Base-by-base conservation (phyloP, 2,797 vertebrate genomes). In the Pseudomugil tenellus region DNA sequence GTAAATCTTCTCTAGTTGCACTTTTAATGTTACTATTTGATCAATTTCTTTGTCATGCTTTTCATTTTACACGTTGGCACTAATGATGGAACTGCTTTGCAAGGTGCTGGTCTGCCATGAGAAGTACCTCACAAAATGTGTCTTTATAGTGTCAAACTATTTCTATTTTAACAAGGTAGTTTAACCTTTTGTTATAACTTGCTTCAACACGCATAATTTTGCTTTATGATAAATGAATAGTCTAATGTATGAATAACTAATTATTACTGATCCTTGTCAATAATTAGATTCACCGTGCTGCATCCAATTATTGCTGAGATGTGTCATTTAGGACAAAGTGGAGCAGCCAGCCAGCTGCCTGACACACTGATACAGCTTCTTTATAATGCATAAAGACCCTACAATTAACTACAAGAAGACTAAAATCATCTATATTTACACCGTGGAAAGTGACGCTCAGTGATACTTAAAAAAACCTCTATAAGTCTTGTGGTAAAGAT, bases 401-500 rank as follows among this genome's bases (percentile, higher is more conserved):
- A 48, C 53, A 6, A 26, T 26, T 13, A 25, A 52, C 49, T 49
- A 23, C n/a, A 26, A 52, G 0, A 26, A 16, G 5, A 25, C 48
- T 25, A 23, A n/a, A 53, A 53, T 52, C 2, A 52, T 53, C 26
- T 17, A 53, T 53, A 53, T 17, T 52, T 14, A 52, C 51, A 3
- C 7, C 19, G 51, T 53, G 26, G 16, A 28, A 28, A 29, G 71
- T 71, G 70, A 79, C 74, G 57, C 11, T 60, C 31, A 70, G 37
- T 63, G 68, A 70, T 32, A 52, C 62, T 19, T 41, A 63, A 57
- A 49, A 75, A 17, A 74, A 63, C 25, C 14, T 77, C 57, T 21
- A 49, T 43, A 23, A 57, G 63, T 23, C 60, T 77, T 81, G 74
- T 75, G 77, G 83, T 79, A 55, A 62, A 79, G 67, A 49, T 13